A percentile compares a stretch with the other conserved stretches of the same genome.
These are phyloP conservation scores for Rhagium mordax DNA, from an alignment of 2,888 invertebrate species.

Conservation along the genomic window DNA sequence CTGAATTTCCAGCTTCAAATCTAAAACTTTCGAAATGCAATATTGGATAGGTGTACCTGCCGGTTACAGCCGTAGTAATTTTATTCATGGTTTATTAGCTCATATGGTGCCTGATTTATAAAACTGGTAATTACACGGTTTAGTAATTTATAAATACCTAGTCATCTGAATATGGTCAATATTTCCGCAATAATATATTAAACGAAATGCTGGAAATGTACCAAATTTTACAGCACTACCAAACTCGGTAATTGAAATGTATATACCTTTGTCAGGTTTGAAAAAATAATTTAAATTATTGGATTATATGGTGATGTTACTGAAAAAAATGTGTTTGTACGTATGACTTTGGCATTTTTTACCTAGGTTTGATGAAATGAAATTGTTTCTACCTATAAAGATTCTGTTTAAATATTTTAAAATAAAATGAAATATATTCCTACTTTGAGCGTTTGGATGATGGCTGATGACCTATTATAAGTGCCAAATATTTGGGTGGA, in stretches of 20 bases:
- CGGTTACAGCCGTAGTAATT: not conserved
- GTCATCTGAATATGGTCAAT: not conserved
- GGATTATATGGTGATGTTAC: too few relatives aligned
- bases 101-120: not conserved
- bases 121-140: not conserved
- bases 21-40: not conserved
- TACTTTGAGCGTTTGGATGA: too few relatives aligned
- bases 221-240: not conserved
- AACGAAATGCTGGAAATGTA: not conserved
- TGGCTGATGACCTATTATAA: too few relatives aligned
- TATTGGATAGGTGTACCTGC: not conserved
- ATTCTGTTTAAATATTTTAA: too few relatives aligned
- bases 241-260: not conserved
- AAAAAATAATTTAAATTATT: too few relatives aligned
- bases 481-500: too few relatives aligned
- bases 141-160: not conserved
- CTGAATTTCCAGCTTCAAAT: not conserved
- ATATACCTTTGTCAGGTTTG: not conserved
- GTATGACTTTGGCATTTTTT: too few relatives aligned
- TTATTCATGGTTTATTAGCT: not conserved
- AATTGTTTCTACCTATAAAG: too few relatives aligned
- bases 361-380: too few relatives aligned
- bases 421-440: too few relatives aligned
- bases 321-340: too few relatives aligned
- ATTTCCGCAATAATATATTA: not conserved